Percentiles rank a stretch among this genome's conserved stretches.
Evolutionary conservation across 35 echinoderm and acorn worm species (phyloP).

Genomic region (Patiria miniata): DNA sequence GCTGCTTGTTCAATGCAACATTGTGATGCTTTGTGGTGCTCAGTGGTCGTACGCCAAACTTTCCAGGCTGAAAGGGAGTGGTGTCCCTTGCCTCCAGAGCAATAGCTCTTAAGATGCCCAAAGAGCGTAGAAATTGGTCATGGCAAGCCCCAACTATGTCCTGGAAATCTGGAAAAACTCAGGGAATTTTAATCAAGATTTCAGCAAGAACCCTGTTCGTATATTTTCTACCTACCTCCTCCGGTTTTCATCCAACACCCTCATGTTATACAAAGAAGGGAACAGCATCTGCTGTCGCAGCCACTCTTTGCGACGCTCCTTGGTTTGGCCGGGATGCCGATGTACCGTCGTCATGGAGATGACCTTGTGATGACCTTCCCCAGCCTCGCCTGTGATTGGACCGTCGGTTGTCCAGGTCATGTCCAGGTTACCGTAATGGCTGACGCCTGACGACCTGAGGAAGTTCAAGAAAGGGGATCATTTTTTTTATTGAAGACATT

Average conservation of each 20-base stretch:
- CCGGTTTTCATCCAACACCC: constrained; percentile 24
- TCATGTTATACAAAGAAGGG: constrained; percentile 48
- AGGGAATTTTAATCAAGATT: no score
- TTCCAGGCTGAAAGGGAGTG: no score
- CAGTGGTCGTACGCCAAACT: no score
- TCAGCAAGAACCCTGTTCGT: no score
- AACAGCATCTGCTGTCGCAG: constrained; percentile 55
- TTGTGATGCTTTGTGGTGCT: no score
- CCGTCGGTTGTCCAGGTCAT: constrained; percentile 60
- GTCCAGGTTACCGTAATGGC: constrained; percentile 49
- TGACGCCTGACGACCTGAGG: constrained; percentile 15
- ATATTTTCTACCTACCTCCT: constrained; percentile 2
- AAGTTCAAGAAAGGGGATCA: not conserved
- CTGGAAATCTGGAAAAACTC: no score
- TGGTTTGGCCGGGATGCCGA: not conserved
- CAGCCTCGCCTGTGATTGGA: constrained; percentile 23
- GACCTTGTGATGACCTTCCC: not conserved
- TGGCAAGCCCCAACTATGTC: no score
- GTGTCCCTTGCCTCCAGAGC: no score
- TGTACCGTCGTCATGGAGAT: not conserved
- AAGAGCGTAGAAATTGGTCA: no score
- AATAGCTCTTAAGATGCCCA: no score
- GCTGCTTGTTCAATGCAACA: no score
- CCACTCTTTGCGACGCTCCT: constrained; percentile 35
- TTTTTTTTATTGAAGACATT: not conserved